Percentiles rank a stretch among this genome's conserved stretches.
phyloP scores from a whole-genome alignment of 2,113 vertebrate species.

The Calonectris borealis region DNA sequence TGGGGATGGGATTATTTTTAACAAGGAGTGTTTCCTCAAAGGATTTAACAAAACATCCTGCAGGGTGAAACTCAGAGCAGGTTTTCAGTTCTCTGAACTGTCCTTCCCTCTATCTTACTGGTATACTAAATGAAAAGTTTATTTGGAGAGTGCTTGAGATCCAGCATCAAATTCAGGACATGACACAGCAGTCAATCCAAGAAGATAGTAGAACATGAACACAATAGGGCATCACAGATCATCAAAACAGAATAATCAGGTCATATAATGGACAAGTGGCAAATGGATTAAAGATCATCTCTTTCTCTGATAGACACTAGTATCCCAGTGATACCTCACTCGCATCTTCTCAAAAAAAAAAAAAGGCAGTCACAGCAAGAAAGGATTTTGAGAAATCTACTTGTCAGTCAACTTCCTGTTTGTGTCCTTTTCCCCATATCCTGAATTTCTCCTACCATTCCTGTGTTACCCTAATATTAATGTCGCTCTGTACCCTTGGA shows the following conservation, averaged over 20 bases:
- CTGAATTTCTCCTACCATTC: neutral
- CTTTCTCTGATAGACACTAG: neutral
- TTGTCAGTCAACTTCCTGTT: neutral
- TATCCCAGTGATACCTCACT: neutral
- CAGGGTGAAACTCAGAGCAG: slow-evolving; percentile 12
- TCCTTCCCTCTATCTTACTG: neutral
- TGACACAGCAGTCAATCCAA: slow-evolving; percentile 44
- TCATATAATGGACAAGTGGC: neutral
- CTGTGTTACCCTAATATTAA: neutral
- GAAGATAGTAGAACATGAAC: neutral
- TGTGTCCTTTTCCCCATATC: neutral
- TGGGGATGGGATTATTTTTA: slow-evolving; percentile 52
- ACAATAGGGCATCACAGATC: neutral
- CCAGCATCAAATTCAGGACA: slow-evolving; percentile 35
- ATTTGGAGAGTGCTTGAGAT: slow-evolving; percentile 16
- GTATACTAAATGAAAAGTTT: slow-evolving; percentile 52
- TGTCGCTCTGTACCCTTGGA: neutral
- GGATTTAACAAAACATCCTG: slow-evolving; percentile 40
- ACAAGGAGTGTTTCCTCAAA: slow-evolving; percentile 5
- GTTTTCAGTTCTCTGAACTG: slow-evolving; percentile 16
- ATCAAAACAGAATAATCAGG: slow-evolving; percentile 4
- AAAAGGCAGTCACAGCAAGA: neutral
- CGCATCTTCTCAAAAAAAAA: neutral
- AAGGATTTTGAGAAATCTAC: neutral
- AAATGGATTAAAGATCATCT: neutral